Conservation (phyloP, 2,888 invertebrate species). For the Habrosyne pyritoides region DNA sequence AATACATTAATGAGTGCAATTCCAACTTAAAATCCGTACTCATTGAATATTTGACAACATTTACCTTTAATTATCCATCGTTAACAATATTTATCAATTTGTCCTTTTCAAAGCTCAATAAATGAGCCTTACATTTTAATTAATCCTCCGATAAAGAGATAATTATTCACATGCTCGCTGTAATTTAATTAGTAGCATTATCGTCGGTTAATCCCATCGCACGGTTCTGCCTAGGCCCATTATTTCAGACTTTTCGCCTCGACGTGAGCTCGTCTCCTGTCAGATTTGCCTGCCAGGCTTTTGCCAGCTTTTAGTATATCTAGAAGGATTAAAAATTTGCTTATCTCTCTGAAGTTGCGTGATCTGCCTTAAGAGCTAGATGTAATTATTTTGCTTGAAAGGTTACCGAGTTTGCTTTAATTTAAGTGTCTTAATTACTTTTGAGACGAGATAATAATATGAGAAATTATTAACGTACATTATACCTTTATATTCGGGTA, state of each 20-base stretch:
- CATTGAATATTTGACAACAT: no score
- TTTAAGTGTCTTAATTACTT: neutral
- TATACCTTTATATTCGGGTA: neutral
- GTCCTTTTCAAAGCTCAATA: neutral
- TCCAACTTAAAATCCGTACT: no score
- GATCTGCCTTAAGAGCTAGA: neutral
- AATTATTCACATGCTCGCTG: slow-evolving; percentile 1
- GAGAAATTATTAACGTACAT: neutral
- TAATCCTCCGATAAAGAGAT: neutral
- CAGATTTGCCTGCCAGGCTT: slow-evolving; percentile 17
- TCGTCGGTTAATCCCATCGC: neutral
- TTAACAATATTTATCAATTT: neutral
- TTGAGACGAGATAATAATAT: neutral
- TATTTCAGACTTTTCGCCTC: slow-evolving; percentile 2
- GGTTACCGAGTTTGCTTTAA: neutral
- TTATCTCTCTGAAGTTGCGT: neutral
- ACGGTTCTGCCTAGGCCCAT: neutral
- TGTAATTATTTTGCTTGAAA: neutral
- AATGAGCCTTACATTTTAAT: neutral
- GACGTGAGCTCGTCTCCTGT: slow-evolving; percentile 25
- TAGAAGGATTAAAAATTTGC: slow-evolving; percentile 3
- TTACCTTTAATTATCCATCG: no score
- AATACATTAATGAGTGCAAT: no score
- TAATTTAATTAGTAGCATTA: neutral
- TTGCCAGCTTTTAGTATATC: neutral